These are phyloP conservation scores for Agrotis exclamationis DNA, from an alignment of 2,888 invertebrate species.

Conservation along the genomic window DNA sequence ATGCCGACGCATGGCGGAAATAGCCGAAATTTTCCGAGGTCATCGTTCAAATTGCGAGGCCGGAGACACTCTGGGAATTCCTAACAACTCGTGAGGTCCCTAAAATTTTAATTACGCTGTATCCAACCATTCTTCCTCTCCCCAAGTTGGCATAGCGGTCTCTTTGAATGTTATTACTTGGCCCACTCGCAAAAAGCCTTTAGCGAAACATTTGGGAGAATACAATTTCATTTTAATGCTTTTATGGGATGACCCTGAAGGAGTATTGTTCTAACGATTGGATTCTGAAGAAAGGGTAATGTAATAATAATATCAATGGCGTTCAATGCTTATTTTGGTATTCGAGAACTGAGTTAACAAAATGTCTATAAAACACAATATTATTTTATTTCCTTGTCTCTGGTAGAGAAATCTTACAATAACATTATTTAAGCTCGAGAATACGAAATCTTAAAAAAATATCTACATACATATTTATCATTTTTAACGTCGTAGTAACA, in stretches of 20 bases:
- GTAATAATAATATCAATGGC: conserved; percentile 25
- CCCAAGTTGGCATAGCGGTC: conserved; percentile 64
- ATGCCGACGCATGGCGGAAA: conserved; percentile 59
- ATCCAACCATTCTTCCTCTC: conserved; percentile 68
- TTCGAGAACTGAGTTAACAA: neutral
- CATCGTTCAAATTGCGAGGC: conserved; percentile 63
- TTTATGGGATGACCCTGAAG: conserved; percentile 56
- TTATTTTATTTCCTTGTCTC: neutral
- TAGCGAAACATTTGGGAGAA: conserved; percentile 58
- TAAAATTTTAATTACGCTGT: conserved; percentile 81
- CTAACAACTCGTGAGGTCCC: conserved; percentile 70
- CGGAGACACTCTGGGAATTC: conserved; percentile 67
- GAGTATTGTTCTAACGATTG: conserved; percentile 47
- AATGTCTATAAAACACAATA: neutral
- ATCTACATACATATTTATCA: no score
- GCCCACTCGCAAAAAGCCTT: conserved; percentile 63
- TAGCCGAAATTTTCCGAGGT: conserved; percentile 66
- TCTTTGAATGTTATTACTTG: conserved; percentile 70
- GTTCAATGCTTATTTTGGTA: conserved; percentile 9
- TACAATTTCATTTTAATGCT: conserved; percentile 68
- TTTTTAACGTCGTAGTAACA: no score
- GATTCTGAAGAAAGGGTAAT: conserved; percentile 24
- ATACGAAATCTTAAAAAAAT: neutral
- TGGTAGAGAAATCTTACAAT: neutral
- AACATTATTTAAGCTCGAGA: neutral